A percentile compares a stretch with the other conserved stretches of the same genome.
Conservation (phyloP, 2,888 invertebrate genomes). For the Synergus umbraculus region DNA sequence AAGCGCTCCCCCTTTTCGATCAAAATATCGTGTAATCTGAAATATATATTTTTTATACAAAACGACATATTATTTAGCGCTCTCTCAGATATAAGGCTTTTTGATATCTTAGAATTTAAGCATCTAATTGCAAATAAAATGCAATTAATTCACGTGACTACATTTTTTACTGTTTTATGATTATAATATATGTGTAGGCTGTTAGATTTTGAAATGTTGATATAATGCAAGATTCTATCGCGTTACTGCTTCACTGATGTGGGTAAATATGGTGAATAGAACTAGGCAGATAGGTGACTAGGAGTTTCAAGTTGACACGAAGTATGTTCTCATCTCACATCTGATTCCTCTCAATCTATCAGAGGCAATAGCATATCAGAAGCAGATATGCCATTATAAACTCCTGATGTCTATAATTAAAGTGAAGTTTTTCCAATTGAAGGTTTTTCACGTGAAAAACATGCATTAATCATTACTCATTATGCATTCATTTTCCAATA, state of each 20-base stretch:
- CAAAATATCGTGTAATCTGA: too few species aligned
- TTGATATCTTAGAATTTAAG: too few species aligned
- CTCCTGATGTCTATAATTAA: background rate
- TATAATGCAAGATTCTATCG: background rate
- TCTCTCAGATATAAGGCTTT: too few species aligned
- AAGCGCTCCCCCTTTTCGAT: too few species aligned
- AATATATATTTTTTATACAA: too few species aligned
- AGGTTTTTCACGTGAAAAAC: background rate
- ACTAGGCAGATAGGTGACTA: background rate
- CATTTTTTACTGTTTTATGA: too few species aligned
- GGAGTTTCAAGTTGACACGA: conserved; percentile 28
- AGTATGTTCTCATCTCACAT: conserved; percentile 18
- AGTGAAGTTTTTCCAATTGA: background rate
- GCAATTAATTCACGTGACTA: too few species aligned
- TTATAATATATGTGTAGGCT: background rate
- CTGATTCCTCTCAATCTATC: conserved; percentile 14
- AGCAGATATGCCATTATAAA: background rate
- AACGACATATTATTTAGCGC: too few species aligned
- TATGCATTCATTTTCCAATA: background rate
- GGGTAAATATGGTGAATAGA: background rate
- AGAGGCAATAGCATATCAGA: conserved; percentile 24
- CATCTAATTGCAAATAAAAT: too few species aligned
- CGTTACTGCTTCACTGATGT: conserved; percentile 4
- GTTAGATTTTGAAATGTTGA: background rate
- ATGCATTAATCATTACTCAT: background rate